These are phyloP conservation scores for Diorhabda carinulata DNA, from an alignment of 1,140 invertebrate species.

Conservation along the genomic window DNA sequence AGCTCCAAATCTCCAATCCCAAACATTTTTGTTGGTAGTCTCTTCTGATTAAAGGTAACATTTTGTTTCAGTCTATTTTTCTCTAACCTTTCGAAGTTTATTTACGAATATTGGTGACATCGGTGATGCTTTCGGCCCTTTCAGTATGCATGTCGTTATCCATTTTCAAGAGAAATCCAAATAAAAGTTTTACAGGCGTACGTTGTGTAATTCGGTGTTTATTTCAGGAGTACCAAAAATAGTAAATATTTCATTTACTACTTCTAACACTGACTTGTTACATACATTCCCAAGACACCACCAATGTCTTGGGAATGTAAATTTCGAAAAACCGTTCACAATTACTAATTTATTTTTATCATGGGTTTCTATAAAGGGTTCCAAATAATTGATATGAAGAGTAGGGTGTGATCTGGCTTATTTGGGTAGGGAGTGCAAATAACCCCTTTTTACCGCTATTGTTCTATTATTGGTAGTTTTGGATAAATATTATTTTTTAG, in stretches of 20 bases:
- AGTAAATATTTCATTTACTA: background rate
- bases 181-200: background rate
- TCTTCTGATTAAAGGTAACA: background rate
- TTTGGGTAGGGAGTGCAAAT: too few relatives aligned
- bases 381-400: too few relatives aligned
- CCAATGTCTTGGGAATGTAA: background rate
- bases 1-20: background rate
- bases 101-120: background rate
- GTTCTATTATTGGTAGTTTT: too few relatives aligned
- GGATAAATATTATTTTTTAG: too few relatives aligned
- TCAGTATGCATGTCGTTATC: background rate
- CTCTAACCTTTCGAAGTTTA: background rate
- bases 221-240: background rate
- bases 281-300: background rate
- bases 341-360: background rate
- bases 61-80: background rate
- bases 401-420: too few relatives aligned
- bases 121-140: background rate
- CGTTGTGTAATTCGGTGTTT: background rate
- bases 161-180: background rate
- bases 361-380: background rate
- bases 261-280: background rate
- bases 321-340: slow-evolving; percentile 1
- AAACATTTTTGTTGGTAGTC: background rate
- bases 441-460: too few relatives aligned